These are phyloP conservation scores for Leucania comma DNA, from an alignment of 2,888 invertebrate genomes.

Conservation along the genomic window DNA sequence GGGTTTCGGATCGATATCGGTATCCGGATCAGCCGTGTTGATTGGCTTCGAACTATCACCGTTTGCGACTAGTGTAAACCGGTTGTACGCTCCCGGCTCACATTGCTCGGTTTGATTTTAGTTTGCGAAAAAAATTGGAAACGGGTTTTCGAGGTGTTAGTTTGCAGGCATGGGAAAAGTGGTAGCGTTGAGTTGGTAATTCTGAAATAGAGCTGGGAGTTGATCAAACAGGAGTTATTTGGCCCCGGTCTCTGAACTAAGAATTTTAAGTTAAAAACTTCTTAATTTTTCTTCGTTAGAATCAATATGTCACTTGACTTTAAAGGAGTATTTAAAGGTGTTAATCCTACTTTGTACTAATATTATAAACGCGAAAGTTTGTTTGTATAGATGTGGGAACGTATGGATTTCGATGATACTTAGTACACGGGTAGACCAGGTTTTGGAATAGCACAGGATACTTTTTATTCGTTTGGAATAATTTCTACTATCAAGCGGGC, in stretches of 20 bases:
- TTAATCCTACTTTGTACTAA: too few species aligned
- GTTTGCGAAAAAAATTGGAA: conserved; percentile 47
- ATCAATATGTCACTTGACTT: not conserved
- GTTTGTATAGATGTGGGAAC: too few species aligned
- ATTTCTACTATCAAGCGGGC: too few species aligned
- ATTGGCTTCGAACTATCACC: conserved; percentile 75
- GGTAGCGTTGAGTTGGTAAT: conserved; percentile 5
- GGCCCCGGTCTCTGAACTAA: not conserved
- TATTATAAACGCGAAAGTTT: too few species aligned
- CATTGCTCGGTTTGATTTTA: conserved; percentile 52
- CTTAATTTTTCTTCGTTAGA: too few species aligned
- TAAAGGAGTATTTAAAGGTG: not conserved
- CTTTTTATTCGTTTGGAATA: too few species aligned
- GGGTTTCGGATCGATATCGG: conserved; percentile 63
- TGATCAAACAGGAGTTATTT: not conserved
- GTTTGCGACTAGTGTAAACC: conserved; percentile 64
- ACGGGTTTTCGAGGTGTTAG: conserved; percentile 35
- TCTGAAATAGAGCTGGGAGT: not conserved
- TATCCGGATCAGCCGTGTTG: conserved; percentile 77
- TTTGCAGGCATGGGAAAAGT: conserved; percentile 12
- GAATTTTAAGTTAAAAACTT: not conserved
- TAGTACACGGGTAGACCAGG: too few species aligned
- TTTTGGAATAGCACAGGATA: too few species aligned
- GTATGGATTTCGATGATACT: too few species aligned
- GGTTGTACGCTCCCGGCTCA: conserved; percentile 55